Evolutionary conservation across 2,797 vertebrate species (phyloP), one percentile per base, ranked within the genome.

Genomic region (Sternotherus odoratus): DNA sequence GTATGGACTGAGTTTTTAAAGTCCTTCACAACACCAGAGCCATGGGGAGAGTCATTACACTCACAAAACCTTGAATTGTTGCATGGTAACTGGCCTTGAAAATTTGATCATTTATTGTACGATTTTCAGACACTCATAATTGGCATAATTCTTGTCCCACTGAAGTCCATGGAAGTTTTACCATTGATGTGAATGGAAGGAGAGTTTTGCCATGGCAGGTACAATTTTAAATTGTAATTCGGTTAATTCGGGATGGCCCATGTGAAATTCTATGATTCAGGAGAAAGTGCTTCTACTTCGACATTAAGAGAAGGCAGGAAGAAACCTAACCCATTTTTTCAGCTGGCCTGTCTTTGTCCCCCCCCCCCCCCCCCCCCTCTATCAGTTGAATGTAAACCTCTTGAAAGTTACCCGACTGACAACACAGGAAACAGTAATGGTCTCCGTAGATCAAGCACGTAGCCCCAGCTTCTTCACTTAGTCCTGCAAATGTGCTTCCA

Each of bases 361-460:
- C 2, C 4, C 26, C 46, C 5, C 2, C 6, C 12, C 43, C 13
- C 4, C 3, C 43, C 12, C 13, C 8, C 12, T 16, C 13, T 13
- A 30, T 28, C 6, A 28, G 15, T 8, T 28, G 8, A 46, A 75
- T 75, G 7, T 48, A 75, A 49, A 77, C 28, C 21, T 50, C 28
- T 28, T 28, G 72, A 50, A 69, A 49, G 30, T 46, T 21, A n/a
- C 12, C 46, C 56, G 36, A 19, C 26, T 49, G 53, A 50, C 17
- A 23, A 36, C 21, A n/a, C 66, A 36, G 66, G 66, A 69, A 10
- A 39, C 19, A 21, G n/a, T 19, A 39, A 23, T 69, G 63, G n/a
- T 39, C n/a, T 12, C n/a, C 63, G 39, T 21, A 66, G n/a, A 23
- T 66, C 9, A 60, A 17, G 16, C n/a, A 77, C 24, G 5, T 74